Evolutionary conservation across 2,113 vertebrate species (phyloP).

Genomic region (Anolis sagrei): DNA sequence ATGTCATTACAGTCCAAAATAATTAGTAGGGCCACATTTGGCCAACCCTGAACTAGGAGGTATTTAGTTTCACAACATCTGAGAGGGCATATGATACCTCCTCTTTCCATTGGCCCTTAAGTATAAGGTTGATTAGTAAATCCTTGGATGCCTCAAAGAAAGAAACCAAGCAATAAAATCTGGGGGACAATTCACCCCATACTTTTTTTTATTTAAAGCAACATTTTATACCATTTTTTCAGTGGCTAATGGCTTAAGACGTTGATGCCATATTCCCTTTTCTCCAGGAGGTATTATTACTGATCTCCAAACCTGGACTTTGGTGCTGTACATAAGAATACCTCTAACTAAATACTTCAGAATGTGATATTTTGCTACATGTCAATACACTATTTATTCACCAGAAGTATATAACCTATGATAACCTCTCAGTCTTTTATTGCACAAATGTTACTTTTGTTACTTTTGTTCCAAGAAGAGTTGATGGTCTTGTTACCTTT

Average conservation of each 20-base stretch:
- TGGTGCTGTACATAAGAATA: not conserved
- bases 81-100: too few relatives aligned
- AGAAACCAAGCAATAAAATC: not conserved
- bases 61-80: too few relatives aligned
- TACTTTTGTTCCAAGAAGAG: not conserved
- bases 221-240: not conserved
- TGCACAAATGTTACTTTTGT: not conserved
- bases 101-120: too few relatives aligned
- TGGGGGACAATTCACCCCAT: not conserved
- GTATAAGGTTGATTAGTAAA: not conserved
- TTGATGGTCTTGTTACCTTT: not conserved
- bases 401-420: not conserved
- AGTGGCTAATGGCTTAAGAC: not conserved
- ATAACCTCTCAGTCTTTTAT: not conserved
- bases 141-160: not conserved
- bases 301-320: not conserved
- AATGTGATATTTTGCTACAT: not conserved
- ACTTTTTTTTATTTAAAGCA: not conserved
- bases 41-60: too few relatives aligned
- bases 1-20: too few relatives aligned
- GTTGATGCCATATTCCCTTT: not conserved
- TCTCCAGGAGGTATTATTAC: not conserved
- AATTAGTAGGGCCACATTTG: too few relatives aligned
- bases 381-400: not conserved
- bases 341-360: not conserved